Conservation (phyloP, 2,888 invertebrate species). For the Hemaris fuciformis region DNA sequence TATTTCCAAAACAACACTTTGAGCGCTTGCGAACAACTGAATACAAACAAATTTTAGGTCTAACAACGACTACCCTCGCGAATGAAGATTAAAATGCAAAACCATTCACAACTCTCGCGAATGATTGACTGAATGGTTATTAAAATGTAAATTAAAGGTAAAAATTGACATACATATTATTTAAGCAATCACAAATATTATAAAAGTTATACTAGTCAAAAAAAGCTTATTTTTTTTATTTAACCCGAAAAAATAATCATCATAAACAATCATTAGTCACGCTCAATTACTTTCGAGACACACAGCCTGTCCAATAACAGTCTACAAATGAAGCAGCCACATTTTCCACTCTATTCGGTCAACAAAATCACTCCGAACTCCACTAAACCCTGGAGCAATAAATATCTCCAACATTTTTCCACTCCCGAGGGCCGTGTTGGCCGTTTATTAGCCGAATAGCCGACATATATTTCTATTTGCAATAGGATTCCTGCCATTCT, state of each 20-base stretch:
- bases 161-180: no score
- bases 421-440: slow-evolving; percentile 10
- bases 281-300: neutral
- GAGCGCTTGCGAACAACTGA: no score
- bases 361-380: neutral
- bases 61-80: no score
- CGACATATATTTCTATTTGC: slow-evolving; percentile 27
- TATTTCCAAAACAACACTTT: no score
- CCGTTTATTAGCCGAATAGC: slow-evolving; percentile 31
- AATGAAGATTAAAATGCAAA: no score
- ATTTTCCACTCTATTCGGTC: neutral
- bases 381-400: slow-evolving; percentile 1
- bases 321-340: neutral
- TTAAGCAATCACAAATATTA: no score
- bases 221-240: no score
- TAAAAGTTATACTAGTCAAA: no score
- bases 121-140: no score
- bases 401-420: slow-evolving; percentile 12
- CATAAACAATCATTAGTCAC: neutral
- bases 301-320: neutral
- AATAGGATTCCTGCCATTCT: slow-evolving; percentile 1
- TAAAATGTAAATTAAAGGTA: no score
- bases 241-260: neutral
- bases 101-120: no score
- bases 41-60: no score